A percentile compares a stretch with the other conserved stretches of the same genome.
phyloP scores from a whole-genome alignment of 1,140 invertebrate genomes.

The Belonocnema kinseyi region DNA sequence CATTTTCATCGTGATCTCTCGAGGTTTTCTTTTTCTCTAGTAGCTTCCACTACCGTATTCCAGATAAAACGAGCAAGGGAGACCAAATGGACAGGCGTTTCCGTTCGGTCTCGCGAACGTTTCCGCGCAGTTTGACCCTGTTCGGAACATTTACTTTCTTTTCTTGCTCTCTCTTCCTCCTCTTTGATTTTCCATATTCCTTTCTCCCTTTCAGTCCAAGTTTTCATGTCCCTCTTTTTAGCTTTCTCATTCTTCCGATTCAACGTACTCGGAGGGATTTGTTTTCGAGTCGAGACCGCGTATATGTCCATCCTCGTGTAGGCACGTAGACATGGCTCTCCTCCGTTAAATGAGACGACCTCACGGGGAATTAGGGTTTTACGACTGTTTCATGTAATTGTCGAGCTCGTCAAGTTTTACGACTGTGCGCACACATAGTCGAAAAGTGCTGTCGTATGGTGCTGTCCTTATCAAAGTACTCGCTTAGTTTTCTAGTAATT shows the following conservation, averaged over 20 bases:
- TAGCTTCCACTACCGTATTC: constrained; percentile 19
- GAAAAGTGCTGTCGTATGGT: constrained; percentile 52
- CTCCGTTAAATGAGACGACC: constrained; percentile 49
- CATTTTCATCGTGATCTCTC: constrained; percentile 44
- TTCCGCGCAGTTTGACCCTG: constrained; percentile 60
- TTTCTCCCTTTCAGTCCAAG: constrained; percentile 23
- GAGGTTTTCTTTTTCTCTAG: constrained; percentile 37
- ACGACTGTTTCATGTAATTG: constrained; percentile 73
- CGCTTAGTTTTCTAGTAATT: background rate
- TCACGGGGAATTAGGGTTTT: constrained; percentile 68
- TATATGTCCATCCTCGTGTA: constrained; percentile 38
- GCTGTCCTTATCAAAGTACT: constrained; percentile 7
- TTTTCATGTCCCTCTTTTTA: constrained; percentile 17
- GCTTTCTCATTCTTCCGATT: constrained; percentile 5
- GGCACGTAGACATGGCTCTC: constrained; percentile 45
- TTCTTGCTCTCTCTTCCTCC: constrained; percentile 25
- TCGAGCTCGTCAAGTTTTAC: constrained; percentile 73
- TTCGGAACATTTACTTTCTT: constrained; percentile 54
- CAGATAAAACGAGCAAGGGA: constrained; percentile 35
- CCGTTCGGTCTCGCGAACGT: constrained; percentile 50
- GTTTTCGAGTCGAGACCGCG: constrained; percentile 41
- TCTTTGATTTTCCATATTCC: constrained; percentile 34
- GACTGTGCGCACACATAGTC: constrained; percentile 59
- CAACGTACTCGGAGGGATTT: constrained; percentile 37
- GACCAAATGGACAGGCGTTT: constrained; percentile 51